Evolutionary conservation across 2,113 vertebrate genomes (phyloP).

Genomic region (Rhodinocichla rosea): DNA sequence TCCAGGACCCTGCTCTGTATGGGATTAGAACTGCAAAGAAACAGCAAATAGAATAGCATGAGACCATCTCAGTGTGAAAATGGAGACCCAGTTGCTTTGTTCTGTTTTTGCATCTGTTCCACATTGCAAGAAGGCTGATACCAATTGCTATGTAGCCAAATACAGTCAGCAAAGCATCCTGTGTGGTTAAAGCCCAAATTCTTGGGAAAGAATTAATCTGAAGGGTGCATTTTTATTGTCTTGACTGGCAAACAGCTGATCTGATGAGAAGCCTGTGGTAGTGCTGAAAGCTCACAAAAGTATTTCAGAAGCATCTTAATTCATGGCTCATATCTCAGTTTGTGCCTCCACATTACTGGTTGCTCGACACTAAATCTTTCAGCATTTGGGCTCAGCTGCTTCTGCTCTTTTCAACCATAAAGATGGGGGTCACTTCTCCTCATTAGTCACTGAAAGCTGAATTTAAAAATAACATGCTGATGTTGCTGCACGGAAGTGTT

Average conservation of each 20-base stretch:
- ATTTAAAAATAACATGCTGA: slow-evolving; percentile 56
- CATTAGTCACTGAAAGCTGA: slow-evolving; percentile 13
- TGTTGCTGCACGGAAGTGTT: background rate
- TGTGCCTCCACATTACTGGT: background rate
- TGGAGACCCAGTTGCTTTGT: background rate
- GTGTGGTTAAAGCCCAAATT: background rate
- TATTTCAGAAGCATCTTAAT: slow-evolving; percentile 21
- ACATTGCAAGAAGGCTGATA: background rate
- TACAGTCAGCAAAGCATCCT: background rate
- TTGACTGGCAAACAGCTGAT: slow-evolving; percentile 1
- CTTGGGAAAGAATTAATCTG: background rate
- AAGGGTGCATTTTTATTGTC: background rate
- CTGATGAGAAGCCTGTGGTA: background rate
- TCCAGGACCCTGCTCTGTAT: background rate
- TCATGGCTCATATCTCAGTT: background rate
- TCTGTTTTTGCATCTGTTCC: background rate
- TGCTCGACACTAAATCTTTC: slow-evolving; percentile 25
- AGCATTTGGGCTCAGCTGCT: background rate
- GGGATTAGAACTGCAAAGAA: background rate
- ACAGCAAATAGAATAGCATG: background rate
- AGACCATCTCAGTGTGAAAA: background rate
- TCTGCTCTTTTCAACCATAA: slow-evolving; percentile 14
- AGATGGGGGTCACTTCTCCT: slow-evolving; percentile 13
- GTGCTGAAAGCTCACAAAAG: background rate
- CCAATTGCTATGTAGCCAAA: background rate